Evolutionary conservation across 2,888 invertebrate genomes (phyloP).

Genomic region (Tenthredo scrophulariae): DNA sequence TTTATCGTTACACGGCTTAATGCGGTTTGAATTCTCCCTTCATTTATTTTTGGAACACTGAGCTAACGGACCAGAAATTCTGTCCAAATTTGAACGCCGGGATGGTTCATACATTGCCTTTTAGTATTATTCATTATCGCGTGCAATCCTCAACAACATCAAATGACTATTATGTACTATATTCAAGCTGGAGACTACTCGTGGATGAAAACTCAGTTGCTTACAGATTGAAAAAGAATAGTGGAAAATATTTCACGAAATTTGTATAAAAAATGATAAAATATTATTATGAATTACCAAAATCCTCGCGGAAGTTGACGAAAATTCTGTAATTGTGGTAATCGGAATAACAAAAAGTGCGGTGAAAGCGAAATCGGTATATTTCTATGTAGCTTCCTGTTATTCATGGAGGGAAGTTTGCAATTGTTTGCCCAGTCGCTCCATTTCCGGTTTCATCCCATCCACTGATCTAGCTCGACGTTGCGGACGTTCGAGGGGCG

Average conservation of each 20-base stretch:
- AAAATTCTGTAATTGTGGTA: slow-evolving; percentile 31
- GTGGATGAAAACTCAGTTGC: not conserved
- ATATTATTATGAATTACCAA: not conserved
- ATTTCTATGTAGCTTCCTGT: slow-evolving; percentile 70
- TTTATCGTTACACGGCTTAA: slow-evolving; percentile 57
- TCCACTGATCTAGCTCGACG: slow-evolving; percentile 15
- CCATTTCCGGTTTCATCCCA: slow-evolving; percentile 68
- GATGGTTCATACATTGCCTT: not conserved
- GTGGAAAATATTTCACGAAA: not conserved
- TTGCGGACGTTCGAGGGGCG: slow-evolving; percentile 24
- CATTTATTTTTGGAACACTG: slow-evolving; percentile 33
- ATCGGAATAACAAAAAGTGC: slow-evolving; percentile 31
- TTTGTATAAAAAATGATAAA: not conserved
- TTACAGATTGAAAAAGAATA: not conserved
- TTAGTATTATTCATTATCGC: not conserved
- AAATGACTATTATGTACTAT: not conserved
- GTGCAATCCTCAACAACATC: not conserved
- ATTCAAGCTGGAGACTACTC: not conserved
- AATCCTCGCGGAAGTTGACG: not conserved
- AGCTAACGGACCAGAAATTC: not conserved
- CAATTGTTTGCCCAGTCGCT: slow-evolving; percentile 74
- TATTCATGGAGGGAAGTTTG: slow-evolving; percentile 73
- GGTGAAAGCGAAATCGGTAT: slow-evolving; percentile 54
- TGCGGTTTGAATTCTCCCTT: slow-evolving; percentile 56
- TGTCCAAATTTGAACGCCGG: not conserved